These are phyloP conservation scores for Stigmatopora argus DNA, from an alignment of 2,113 vertebrate genomes.

Conservation along the genomic window DNA sequence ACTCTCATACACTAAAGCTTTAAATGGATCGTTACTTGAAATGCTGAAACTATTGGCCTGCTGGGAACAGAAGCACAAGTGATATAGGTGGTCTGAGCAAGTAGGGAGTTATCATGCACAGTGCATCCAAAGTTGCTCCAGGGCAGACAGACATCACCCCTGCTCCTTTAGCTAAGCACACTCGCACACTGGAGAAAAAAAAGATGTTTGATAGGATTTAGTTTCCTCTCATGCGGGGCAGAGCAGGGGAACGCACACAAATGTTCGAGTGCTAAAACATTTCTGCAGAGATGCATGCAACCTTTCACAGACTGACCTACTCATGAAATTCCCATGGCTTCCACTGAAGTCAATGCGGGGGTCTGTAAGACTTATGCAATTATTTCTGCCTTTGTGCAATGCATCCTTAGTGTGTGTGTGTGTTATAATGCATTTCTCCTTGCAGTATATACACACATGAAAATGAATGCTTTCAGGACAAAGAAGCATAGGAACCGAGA, in stretches of 20 bases:
- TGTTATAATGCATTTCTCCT: slow-evolving; percentile 16
- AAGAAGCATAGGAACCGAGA: slow-evolving; percentile 2
- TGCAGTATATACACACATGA: slow-evolving; percentile 13
- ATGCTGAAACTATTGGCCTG: slow-evolving; percentile 39
- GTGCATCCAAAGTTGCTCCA: slow-evolving; percentile 7
- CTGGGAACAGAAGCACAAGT: slow-evolving; percentile 29
- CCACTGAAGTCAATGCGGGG: slow-evolving; percentile 27
- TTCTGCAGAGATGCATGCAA: slow-evolving; percentile 11
- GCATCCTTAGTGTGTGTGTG: slow-evolving; percentile 15
- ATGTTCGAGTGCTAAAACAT: slow-evolving; percentile 3
- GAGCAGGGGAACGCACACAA: slow-evolving; percentile 12
- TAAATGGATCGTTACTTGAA: slow-evolving; percentile 22
- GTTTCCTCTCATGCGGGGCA: slow-evolving; percentile 23
- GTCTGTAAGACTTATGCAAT: slow-evolving; percentile 44
- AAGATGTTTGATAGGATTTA: slow-evolving; percentile 26
- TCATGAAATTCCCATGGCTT: slow-evolving; percentile 13
- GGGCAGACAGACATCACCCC: background rate
- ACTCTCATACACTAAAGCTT: slow-evolving; percentile 3
- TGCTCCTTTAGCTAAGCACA: background rate
- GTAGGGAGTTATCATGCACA: slow-evolving; percentile 23
- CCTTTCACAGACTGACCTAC: slow-evolving; percentile 8
- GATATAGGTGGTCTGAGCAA: slow-evolving; percentile 31
- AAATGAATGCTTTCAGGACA: slow-evolving; percentile 15
- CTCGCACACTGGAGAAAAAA: background rate
- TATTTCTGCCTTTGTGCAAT: slow-evolving; percentile 46